Base-by-base conservation (phyloP, 2,888 invertebrate genomes). In the Mythimna pallens region DNA sequence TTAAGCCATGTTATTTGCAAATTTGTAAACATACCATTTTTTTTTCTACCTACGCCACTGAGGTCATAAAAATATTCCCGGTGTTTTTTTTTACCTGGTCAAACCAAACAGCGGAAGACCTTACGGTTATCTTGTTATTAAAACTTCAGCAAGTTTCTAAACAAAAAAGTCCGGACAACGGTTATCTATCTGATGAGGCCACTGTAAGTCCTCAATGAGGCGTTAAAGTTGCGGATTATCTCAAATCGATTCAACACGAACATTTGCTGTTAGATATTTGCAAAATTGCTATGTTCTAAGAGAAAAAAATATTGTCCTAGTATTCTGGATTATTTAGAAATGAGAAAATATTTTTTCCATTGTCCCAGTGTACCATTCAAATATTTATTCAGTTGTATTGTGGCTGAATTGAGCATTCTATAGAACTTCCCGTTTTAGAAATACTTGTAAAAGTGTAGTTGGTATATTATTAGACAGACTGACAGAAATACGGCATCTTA, bases 161-260 rank as follows among this genome's bases (percentile, higher is more conserved):
- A 58, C 61, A 70, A 72, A 70, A 68, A 74, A 3, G 57, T 65
- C 10, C 55, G 36, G 6, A 68, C 62, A 52, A 66, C 81, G 64
- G 25, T 64, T 61, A 30, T 7, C 34, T 20, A 81, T 7, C 34
- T 20, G 78, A 65, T 59, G 63, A 78, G 73, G 69, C 57, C 69
- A 76, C 12, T 68, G 52, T 20, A 14, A 69, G 50, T 58, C 64
- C 58, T 63, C 73, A 78, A 72, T 67, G 71, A 77, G 63, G 72
- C 79, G 77, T 84, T 81, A 64, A 79, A 84, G 57, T 62, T 10
- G 57, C 62, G 62, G 65, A 73, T 86, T 77, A 47, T 64, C n/a
- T 50, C n/a, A 62, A 86, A 76, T 73, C 68, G 68, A 85, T 83
- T 83, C 61, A 55, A 54, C 57, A 62, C 68, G 50, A 71, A 17